A percentile compares a stretch with the other conserved stretches of the same genome.
Conservation (phyloP, 35 echinoderm and acorn worm species). For the Heliocidaris tuberculata region DNA sequence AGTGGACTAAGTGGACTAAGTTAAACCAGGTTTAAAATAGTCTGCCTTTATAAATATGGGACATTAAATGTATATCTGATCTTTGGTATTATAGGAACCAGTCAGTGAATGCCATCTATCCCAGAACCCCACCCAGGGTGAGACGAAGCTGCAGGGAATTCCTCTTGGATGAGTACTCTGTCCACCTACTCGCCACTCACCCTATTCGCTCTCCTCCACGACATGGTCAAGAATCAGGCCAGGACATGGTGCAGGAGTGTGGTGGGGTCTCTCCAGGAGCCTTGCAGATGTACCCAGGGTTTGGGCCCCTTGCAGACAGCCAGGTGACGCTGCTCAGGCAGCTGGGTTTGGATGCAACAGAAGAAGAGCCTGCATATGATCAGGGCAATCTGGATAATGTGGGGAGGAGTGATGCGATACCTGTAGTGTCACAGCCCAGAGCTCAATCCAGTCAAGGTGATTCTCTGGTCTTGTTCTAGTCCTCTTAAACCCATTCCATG, state of each 20-base stretch:
- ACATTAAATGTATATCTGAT: too few relatives aligned
- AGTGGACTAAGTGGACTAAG: too few relatives aligned
- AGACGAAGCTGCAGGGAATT: background rate
- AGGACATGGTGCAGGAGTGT: background rate
- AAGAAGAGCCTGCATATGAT: background rate
- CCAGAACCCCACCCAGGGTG: background rate
- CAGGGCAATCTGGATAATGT: background rate
- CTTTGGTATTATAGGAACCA: background rate
- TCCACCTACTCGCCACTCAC: background rate
- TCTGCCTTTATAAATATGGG: too few relatives aligned
- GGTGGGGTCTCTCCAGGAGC: background rate
- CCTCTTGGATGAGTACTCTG: background rate
- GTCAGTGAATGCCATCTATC: background rate
- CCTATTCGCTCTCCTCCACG: background rate
- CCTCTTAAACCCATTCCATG: too few relatives aligned
- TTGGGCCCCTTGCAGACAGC: background rate
- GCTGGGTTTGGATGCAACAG: background rate
- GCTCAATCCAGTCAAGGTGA: background rate
- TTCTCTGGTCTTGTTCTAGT: background rate
- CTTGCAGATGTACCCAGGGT: background rate
- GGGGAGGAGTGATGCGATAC: background rate
- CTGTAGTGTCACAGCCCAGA: background rate
- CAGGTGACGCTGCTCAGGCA: background rate
- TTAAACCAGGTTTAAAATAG: too few relatives aligned
- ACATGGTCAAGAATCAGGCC: background rate